These are phyloP conservation scores for Macrosoma leucophasiata DNA, from an alignment of 2,888 invertebrate species.

Conservation along the genomic window DNA sequence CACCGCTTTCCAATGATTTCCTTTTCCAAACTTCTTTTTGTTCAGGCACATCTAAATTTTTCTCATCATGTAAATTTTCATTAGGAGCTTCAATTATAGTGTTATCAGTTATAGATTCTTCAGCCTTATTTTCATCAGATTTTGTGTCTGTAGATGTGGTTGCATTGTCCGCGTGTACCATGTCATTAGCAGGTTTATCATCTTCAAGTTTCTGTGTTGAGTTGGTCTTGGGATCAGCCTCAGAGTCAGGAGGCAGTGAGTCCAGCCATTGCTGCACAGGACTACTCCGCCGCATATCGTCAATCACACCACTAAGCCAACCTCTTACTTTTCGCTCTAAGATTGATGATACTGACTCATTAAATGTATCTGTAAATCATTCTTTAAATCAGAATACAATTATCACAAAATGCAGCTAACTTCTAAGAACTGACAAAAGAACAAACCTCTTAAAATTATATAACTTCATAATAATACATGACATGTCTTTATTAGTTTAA, in stretches of 20 bases:
- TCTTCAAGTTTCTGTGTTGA: slow-evolving; percentile 16
- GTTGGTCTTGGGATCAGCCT: slow-evolving; percentile 25
- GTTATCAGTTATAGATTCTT: slow-evolving; percentile 50
- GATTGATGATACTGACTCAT: slow-evolving; percentile 62
- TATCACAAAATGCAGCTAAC: slow-evolving; percentile 4
- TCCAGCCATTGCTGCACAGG: slow-evolving; percentile 87
- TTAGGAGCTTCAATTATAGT: slow-evolving; percentile 39
- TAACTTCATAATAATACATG: too few relatives aligned
- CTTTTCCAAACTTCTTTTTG: slow-evolving; percentile 53
- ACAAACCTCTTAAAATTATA: slow-evolving; percentile 1
- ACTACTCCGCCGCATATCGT: slow-evolving; percentile 79
- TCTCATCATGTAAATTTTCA: slow-evolving; percentile 31
- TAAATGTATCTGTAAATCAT: slow-evolving; percentile 56
- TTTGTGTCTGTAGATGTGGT: slow-evolving; percentile 35
- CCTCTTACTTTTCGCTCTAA: slow-evolving; percentile 65
- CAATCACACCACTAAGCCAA: slow-evolving; percentile 67
- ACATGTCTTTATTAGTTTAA: too few relatives aligned
- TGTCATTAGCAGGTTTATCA: slow-evolving; percentile 9
- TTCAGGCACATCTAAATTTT: slow-evolving; percentile 49
- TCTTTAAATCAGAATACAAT: neutral
- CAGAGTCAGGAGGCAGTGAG: slow-evolving; percentile 72
- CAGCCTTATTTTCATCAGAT: slow-evolving; percentile 54
- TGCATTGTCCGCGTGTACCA: slow-evolving; percentile 27
- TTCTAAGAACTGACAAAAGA: slow-evolving; percentile 2
- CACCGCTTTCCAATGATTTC: slow-evolving; percentile 56